These are phyloP conservation scores for Rutilus rutilus DNA, from an alignment of 2,113 vertebrate species.

Conservation along the genomic window DNA sequence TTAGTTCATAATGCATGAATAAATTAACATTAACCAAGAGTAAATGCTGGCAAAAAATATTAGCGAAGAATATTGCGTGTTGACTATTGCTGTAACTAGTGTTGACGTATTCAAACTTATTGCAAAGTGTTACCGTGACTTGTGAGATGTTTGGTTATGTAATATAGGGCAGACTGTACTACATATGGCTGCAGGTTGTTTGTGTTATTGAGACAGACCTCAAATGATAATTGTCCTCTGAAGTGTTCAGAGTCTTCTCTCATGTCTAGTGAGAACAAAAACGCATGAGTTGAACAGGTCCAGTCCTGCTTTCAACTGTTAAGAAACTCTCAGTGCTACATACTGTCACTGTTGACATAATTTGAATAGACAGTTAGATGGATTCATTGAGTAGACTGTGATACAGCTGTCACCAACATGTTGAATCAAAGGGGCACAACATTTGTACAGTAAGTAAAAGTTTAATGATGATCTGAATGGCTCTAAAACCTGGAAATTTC, in stretches of 20 bases:
- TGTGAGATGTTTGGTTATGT: background rate
- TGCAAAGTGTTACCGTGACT: background rate
- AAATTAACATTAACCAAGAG: background rate
- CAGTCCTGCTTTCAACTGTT: background rate
- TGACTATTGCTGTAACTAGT: background rate
- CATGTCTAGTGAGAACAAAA: background rate
- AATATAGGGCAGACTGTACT: background rate
- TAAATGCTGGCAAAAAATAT: background rate
- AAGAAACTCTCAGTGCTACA: background rate
- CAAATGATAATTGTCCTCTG: background rate
- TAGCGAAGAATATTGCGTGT: too few relatives aligned
- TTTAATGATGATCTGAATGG: background rate
- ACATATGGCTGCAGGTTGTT: background rate
- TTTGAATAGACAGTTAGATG: background rate
- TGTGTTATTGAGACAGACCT: slow-evolving; percentile 18
- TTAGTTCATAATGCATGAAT: background rate
- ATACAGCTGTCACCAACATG: background rate
- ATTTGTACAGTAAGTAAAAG: background rate
- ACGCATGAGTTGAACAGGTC: background rate
- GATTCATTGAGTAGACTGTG: background rate
- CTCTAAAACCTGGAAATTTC: background rate
- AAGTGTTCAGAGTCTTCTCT: background rate
- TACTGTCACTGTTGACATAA: background rate
- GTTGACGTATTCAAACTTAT: background rate
- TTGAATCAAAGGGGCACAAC: background rate